phyloP scores from a whole-genome alignment of 1,140 invertebrate genomes.

The Aphelinus atriplicis region DNA sequence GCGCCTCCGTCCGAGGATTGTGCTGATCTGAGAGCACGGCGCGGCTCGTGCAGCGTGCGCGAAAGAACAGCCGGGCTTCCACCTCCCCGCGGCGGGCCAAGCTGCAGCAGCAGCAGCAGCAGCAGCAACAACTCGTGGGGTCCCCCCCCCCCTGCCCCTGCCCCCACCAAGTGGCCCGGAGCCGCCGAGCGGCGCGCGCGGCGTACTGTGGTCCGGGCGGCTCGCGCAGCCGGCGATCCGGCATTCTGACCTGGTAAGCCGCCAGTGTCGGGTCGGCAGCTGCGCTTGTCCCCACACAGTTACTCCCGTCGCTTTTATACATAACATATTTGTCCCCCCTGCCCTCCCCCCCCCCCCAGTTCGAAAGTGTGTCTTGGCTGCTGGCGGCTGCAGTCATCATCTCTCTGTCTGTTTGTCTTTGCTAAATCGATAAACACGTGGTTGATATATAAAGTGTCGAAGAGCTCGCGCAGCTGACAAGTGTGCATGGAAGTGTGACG shows the following conservation, averaged over 20 bases:
- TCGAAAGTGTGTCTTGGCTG: too few relatives aligned
- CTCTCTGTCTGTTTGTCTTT: too few relatives aligned
- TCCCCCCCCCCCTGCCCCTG: neutral
- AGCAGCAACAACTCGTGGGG: too few relatives aligned
- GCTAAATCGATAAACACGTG: too few relatives aligned
- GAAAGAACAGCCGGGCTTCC: too few relatives aligned
- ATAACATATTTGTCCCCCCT: neutral
- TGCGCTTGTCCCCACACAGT: slow-evolving; percentile 4
- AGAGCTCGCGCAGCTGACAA: neutral
- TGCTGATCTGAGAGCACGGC: too few relatives aligned
- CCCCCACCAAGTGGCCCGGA: neutral
- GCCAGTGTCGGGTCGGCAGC: slow-evolving; percentile 60
- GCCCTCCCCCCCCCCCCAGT: too few relatives aligned
- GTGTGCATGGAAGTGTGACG: neutral
- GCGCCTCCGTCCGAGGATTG: too few relatives aligned
- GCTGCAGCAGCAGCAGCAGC: too few relatives aligned
- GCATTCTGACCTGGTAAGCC: slow-evolving; percentile 65
- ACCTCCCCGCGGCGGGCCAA: too few relatives aligned
- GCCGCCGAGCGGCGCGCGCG: slow-evolving; percentile 22
- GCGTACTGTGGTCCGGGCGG: slow-evolving; percentile 38
- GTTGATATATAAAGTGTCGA: neutral
- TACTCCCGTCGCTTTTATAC: neutral
- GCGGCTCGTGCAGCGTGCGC: too few relatives aligned
- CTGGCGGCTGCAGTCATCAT: too few relatives aligned
- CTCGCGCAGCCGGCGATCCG: slow-evolving; percentile 38